Evolutionary conservation across 1,140 invertebrate species (phyloP).

Genomic region (Bombus waltoni): DNA sequence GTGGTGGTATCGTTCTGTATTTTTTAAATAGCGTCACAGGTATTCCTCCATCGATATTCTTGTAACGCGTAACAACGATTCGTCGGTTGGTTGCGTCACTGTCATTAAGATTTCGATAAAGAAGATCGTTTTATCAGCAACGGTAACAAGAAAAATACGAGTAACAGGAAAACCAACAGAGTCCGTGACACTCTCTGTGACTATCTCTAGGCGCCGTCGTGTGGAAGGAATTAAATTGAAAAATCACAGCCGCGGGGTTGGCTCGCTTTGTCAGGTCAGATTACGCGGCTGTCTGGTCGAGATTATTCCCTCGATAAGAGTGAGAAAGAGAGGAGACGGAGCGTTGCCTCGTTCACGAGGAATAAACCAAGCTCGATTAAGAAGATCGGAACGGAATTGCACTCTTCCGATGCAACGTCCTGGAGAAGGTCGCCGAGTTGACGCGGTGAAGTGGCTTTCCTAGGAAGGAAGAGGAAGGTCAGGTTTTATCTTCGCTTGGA

Average conservation of each 20-base stretch:
- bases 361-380: conserved; percentile 39
- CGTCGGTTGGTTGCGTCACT: too few relatives aligned
- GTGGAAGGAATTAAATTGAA: conserved; percentile 44
- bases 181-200: not conserved
- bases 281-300: conserved; percentile 33
- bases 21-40: too few relatives aligned
- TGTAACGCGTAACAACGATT: too few relatives aligned
- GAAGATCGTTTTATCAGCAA: not conserved
- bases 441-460: conserved; percentile 12
- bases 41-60: too few relatives aligned
- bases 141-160: not conserved
- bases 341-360: not conserved
- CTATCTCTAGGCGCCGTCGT: not conserved
- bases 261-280: conserved; percentile 42
- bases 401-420: conserved; percentile 32
- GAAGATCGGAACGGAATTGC: conserved; percentile 39
- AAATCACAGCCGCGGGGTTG: conserved; percentile 21
- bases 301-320: conserved; percentile 41
- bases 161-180: not conserved
- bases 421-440: conserved; percentile 9
- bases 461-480: not conserved
- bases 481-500: conserved; percentile 37
- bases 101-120: not conserved
- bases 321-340: not conserved
- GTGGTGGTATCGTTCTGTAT: too few relatives aligned